phyloP scores from a whole-genome alignment of 2,113 vertebrate species.

The Bos indicus region DNA sequence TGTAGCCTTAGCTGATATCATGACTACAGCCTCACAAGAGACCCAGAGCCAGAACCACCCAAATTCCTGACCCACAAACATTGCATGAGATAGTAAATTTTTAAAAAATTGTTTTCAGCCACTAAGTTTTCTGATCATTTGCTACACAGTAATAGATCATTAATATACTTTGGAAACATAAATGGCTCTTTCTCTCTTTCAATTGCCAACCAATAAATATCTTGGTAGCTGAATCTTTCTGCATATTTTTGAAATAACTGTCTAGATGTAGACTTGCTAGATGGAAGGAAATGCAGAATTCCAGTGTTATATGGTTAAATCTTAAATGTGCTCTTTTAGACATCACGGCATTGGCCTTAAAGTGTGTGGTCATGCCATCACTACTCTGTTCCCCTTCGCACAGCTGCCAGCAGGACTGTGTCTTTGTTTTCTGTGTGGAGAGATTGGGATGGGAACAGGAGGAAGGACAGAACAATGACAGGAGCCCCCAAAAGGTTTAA shows the following conservation, averaged over 20 bases:
- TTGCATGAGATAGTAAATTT: not conserved
- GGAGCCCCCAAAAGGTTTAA: not conserved
- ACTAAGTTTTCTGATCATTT: not conserved
- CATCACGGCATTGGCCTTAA: not conserved
- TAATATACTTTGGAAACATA: not conserved
- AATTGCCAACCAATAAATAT: not conserved
- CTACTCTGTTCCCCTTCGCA: not conserved
- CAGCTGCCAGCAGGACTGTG: not conserved
- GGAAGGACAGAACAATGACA: not conserved
- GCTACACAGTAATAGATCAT: not conserved
- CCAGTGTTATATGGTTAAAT: not conserved
- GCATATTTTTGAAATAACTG: not conserved
- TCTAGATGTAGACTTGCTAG: not conserved
- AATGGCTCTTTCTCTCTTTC: not conserved
- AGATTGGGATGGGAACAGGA: not conserved
- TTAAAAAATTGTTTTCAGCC: not conserved
- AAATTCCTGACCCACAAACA: not conserved
- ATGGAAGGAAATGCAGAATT: not conserved
- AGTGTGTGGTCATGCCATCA: fast-evolving
- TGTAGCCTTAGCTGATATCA: not conserved
- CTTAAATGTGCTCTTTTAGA: not conserved
- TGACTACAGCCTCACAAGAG: not conserved
- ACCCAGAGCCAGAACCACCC: not conserved
- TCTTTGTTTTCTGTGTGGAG: not conserved
- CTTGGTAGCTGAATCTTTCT: not conserved